phyloP scores from a whole-genome alignment of 2,888 invertebrate species.

The Euplagia quadripunctaria region DNA sequence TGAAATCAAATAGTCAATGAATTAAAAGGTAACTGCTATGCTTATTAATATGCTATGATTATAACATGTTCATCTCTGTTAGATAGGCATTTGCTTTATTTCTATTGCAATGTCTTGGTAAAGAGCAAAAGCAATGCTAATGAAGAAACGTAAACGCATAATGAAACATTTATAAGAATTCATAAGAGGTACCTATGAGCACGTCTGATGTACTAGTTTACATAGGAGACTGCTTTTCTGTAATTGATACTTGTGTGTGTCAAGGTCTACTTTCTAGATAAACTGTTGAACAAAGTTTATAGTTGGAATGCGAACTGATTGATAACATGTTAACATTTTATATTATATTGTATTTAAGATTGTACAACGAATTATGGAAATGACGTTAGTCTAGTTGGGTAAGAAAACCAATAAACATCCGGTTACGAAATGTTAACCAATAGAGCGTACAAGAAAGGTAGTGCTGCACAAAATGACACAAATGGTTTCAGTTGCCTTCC shows the following conservation, averaged over 20 bases:
- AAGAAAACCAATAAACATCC: conserved; percentile 69
- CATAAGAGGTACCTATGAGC: background rate
- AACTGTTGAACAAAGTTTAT: background rate
- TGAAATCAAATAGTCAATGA: background rate
- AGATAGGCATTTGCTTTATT: background rate
- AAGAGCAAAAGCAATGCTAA: background rate
- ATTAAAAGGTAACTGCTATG: background rate
- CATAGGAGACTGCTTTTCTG: conserved; percentile 7
- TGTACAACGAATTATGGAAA: conserved; percentile 39
- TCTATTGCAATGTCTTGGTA: background rate
- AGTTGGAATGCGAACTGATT: background rate
- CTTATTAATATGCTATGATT: background rate
- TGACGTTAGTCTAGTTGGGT: conserved; percentile 55
- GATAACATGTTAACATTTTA: background rate
- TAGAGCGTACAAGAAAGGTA: conserved; percentile 72
- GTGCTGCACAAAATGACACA: conserved; percentile 39
- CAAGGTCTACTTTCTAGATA: conserved; percentile 16
- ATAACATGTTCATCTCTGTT: background rate
- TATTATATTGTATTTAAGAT: conserved; percentile 1
- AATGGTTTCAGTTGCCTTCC: conserved; percentile 24
- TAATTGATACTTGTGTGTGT: conserved; percentile 11
- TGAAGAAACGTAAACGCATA: background rate
- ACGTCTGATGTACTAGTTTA: background rate
- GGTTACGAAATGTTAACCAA: conserved; percentile 73
- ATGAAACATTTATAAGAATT: background rate